Percentiles rank a stretch among this genome's conserved stretches.
Evolutionary conservation across 2,797 vertebrate species (phyloP).

Genomic region (Falco naumanni): DNA sequence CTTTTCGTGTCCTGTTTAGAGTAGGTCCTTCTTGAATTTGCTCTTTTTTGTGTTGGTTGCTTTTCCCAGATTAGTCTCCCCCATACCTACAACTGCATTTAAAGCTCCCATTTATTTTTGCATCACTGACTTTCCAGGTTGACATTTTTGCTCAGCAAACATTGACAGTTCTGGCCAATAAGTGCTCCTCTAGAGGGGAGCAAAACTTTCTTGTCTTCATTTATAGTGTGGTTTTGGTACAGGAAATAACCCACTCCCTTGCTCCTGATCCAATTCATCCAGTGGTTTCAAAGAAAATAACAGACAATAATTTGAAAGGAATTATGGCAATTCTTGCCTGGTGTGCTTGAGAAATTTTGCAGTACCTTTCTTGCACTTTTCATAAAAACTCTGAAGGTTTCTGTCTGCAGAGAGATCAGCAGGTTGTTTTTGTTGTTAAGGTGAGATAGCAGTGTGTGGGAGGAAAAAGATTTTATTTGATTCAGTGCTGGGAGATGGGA

Average conservation of each 20-base stretch:
- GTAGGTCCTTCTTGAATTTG: neutral
- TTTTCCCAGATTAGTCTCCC: neutral
- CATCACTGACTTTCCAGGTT: neutral
- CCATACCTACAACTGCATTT: neutral
- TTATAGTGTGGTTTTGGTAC: neutral
- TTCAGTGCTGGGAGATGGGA: neutral
- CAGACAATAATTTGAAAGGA: slow-evolving; percentile 16
- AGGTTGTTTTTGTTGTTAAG: slow-evolving; percentile 54
- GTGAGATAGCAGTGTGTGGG: slow-evolving; percentile 28
- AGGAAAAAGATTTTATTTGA: slow-evolving; percentile 7
- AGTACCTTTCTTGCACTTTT: neutral
- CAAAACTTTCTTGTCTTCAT: neutral
- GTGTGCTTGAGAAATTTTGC: neutral
- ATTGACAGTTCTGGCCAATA: neutral
- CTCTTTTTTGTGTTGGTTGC: fast-evolving
- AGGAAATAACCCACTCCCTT: neutral
- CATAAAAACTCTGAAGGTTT: neutral
- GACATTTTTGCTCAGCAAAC: neutral
- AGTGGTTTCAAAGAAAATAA: slow-evolving; percentile 8
- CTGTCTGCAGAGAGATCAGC: slow-evolving; percentile 45
- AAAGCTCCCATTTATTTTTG: neutral
- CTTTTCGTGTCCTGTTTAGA: neutral
- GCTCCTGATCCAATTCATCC: neutral
- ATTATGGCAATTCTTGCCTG: slow-evolving; percentile 5
- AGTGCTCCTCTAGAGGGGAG: neutral